Percentiles rank a stretch among this genome's conserved stretches.
phyloP scores from a whole-genome alignment of 1,140 invertebrate genomes.

The Drosophila cardini region DNA sequence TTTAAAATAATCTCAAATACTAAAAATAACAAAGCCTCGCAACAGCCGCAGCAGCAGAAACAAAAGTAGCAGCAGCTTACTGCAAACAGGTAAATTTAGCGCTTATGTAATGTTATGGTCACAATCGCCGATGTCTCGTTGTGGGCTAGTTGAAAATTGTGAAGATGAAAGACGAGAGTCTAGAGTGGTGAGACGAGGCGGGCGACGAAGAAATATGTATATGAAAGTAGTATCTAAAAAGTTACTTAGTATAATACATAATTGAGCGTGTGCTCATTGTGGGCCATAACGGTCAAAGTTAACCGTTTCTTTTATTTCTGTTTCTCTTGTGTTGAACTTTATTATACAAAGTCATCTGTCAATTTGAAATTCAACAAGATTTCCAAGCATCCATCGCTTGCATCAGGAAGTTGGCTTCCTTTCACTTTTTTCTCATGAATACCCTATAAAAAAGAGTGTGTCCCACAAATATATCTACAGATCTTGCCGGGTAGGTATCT shows the following conservation, averaged over 20 bases:
- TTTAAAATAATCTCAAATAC: conserved; percentile 78
- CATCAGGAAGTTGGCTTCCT: conserved; percentile 79
- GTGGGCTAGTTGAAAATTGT: conserved; percentile 36
- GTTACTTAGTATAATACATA: conserved; percentile 27
- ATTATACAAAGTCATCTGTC: conserved; percentile 20
- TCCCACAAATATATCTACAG: conserved; percentile 57
- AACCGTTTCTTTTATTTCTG: too few relatives aligned
- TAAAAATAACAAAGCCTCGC: conserved; percentile 51
- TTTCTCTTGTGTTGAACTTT: neutral
- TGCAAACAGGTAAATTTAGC: conserved; percentile 77
- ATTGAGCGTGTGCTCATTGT: conserved; percentile 1
- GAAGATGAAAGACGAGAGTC: conserved; percentile 24
- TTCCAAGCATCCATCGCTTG: neutral
- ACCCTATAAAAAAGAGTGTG: conserved; percentile 40
- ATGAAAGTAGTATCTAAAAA: conserved; percentile 11
- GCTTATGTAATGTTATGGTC: conserved; percentile 73
- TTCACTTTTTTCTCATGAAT: conserved; percentile 70
- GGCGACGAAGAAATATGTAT: conserved; percentile 2
- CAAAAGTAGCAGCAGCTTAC: conserved; percentile 54
- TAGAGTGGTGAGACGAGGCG: too few relatives aligned
- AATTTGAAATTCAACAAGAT: conserved; percentile 27
- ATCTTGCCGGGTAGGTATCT: conserved; percentile 57
- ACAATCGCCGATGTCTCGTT: conserved; percentile 44
- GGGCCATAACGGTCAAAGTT: neutral
- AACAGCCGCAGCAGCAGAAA: conserved; percentile 16